Base-by-base conservation (phyloP, 2,888 invertebrate species). In the Empis livida region DNA sequence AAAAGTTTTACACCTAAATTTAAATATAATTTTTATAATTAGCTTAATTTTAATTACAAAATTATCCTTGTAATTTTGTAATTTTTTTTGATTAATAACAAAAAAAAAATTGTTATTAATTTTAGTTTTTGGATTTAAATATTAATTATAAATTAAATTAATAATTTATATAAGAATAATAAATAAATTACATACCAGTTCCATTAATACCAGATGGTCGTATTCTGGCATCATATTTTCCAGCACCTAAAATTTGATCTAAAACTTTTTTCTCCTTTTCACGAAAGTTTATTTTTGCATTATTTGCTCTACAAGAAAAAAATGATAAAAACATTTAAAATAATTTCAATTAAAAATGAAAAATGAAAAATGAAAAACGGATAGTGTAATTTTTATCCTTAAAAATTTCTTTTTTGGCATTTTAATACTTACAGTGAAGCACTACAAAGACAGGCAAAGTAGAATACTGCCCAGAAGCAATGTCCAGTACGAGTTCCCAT, bases 241-340 rank as follows among this genome's bases (percentile, higher is more conserved):
- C 87, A 53, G 86, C 86, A 54, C 91, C 91, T 64, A 93, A 77
- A 71, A 93, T 93, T 73, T 86, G 84, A 73, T 93, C 93, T 71
- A 93, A 75, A 61, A 93, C 89, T 73, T 90, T 84, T 71, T 93
- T 93, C 74, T 93, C 93, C 73, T 87, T 90, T 75, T 89, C 90
- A 61, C 93, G 80, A 76, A 88, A 91, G 78, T 92, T 92, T 70
- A 86, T 82, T 75, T 84, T 86, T 64, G 75, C 79, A 72, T 79
- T 81, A 74, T 79, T 77, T 72, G 83, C 83, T 78, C 86, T 86
- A 74, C 53, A 65, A 63, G 64, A 40, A 50, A 55, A n/a, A n/a
- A n/a, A n/a, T n/a, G n/a, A n/a, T n/a, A n/a, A n/a, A n/a, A n/a
- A n/a, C n/a, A n/a, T n/a, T n/a, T n/a, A n/a, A n/a, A n/a, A n/a